Conservation (phyloP, 1,140 invertebrate species). For the Heliconius hewitsoni region DNA sequence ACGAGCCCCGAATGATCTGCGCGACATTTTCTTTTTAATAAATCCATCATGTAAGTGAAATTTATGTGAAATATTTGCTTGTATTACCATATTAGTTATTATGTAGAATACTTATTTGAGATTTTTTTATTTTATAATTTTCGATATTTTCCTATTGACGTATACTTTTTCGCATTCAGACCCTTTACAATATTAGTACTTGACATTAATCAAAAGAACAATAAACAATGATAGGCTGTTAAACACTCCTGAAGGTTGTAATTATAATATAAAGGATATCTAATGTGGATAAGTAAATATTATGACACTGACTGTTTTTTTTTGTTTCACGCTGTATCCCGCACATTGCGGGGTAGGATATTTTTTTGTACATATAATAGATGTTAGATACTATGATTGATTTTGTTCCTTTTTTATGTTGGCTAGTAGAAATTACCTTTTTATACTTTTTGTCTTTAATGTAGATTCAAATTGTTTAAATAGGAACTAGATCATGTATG, state of each 20-base stretch:
- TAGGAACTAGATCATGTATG: too few relatives aligned
- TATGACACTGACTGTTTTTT: not conserved
- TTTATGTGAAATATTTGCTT: not conserved
- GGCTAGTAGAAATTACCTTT: not conserved
- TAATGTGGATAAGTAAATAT: not conserved
- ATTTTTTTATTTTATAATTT: not conserved
- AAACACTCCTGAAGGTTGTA: not conserved
- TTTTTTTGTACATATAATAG: too few relatives aligned
- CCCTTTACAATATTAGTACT: slow-evolving; percentile 4
- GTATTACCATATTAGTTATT: not conserved
- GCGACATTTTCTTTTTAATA: not conserved
- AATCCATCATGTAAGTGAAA: not conserved
- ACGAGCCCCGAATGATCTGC: not conserved
- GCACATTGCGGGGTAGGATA: too few relatives aligned
- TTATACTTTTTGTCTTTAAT: not conserved
- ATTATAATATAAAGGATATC: not conserved
- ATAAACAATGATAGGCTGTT: slow-evolving; percentile 28
- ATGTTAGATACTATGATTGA: not conserved
- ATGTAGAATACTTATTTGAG: not conserved
- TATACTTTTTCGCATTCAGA: not conserved
- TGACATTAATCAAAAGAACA: slow-evolving; percentile 29
- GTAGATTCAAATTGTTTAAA: too few relatives aligned
- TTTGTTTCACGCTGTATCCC: not conserved
- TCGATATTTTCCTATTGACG: not conserved
- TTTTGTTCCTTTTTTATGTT: not conserved